Percentiles rank a stretch among this genome's conserved stretches.
Conservation (phyloP, 2,888 invertebrate genomes). For the Theretra japonica region DNA sequence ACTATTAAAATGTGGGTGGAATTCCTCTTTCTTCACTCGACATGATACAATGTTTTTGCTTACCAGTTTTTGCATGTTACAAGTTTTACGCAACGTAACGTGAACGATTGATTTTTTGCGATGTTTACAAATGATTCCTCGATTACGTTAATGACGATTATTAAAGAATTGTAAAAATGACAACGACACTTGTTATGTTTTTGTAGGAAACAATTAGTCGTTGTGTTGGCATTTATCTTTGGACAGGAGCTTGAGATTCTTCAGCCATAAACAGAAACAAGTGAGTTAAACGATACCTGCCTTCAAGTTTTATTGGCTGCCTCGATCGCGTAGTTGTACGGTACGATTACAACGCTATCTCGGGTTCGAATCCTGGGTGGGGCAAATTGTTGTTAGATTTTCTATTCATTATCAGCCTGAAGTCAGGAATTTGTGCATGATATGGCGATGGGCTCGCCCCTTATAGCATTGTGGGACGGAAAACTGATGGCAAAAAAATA, state of each 20-base stretch:
- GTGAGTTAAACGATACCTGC: background rate
- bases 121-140: background rate
- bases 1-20: conserved; percentile 18
- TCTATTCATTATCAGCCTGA: no score
- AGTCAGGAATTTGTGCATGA: no score
- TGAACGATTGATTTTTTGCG: conserved; percentile 20
- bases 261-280: background rate
- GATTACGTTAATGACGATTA: background rate
- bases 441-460: no score
- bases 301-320: background rate
- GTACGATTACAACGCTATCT: no score
- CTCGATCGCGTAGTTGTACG: no score
- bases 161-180: conserved; percentile 16
- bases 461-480: no score
- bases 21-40: conserved; percentile 10
- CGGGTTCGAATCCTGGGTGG: no score
- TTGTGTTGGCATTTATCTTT: conserved; percentile 2
- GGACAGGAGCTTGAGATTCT: background rate
- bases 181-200: background rate
- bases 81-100: conserved; percentile 3
- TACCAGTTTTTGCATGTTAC: conserved; percentile 10
- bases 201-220: background rate
- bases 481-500: no score
- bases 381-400: no score
- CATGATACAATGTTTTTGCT: background rate